Evolutionary conservation across 2,113 vertebrate species (phyloP).

Genomic region (Natator depressus): DNA sequence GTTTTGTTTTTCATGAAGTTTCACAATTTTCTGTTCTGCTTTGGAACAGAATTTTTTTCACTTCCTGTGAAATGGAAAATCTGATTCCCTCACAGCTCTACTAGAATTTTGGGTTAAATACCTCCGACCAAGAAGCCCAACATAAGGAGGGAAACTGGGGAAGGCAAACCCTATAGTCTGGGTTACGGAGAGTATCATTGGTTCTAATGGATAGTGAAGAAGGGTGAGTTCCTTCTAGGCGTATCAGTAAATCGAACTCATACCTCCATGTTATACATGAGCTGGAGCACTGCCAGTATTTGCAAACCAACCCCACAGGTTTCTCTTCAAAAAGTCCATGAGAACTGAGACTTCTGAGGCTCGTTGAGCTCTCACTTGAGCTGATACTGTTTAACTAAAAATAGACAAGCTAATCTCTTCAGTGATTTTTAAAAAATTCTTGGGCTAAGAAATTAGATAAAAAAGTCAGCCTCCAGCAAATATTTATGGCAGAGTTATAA

Average conservation of each 20-base stretch:
- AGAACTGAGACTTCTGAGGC: neutral
- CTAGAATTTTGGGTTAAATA: neutral
- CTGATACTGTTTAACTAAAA: neutral
- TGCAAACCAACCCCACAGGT: neutral
- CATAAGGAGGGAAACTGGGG: neutral
- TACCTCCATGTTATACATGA: neutral
- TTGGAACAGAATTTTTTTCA: neutral
- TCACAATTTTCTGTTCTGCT: neutral
- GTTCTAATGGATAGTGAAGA: neutral
- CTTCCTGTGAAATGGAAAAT: neutral
- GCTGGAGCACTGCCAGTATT: neutral
- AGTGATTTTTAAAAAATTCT: neutral
- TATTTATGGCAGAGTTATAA: slow-evolving; percentile 11
- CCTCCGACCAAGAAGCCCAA: neutral
- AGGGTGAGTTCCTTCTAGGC: neutral
- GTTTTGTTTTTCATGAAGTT: neutral
- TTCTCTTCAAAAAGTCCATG: neutral
- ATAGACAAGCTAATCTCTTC: neutral
- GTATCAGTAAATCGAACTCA: neutral
- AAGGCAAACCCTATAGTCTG: neutral
- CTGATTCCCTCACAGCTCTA: neutral
- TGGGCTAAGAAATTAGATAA: neutral
- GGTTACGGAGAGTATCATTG: neutral
- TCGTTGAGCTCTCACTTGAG: neutral
- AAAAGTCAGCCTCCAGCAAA: neutral